phyloP scores from a whole-genome alignment of 1,140 invertebrate genomes.

The Lordiphosa stackelbergi region DNA sequence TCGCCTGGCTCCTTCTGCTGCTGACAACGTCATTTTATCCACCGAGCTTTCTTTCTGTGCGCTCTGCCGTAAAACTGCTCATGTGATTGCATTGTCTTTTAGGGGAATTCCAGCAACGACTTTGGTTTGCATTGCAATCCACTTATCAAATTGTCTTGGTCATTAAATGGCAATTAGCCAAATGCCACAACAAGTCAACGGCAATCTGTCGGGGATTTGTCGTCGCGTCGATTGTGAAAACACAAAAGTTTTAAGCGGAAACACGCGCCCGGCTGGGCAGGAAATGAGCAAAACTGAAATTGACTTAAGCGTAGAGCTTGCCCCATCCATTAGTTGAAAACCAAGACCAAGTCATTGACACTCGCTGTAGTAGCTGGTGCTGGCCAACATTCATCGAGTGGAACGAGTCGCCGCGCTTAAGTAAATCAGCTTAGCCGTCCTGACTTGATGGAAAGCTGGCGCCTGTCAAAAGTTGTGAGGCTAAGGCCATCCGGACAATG shows the following conservation, averaged over 20 bases:
- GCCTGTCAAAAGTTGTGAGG: constrained; percentile 10
- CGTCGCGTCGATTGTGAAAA: neutral
- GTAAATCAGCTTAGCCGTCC: constrained; percentile 13
- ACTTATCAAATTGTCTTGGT: constrained; percentile 14
- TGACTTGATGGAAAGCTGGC: constrained; percentile 1
- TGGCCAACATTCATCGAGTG: constrained; percentile 7
- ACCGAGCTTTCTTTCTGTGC: constrained; percentile 8
- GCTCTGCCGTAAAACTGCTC: constrained; percentile 7
- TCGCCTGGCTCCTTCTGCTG: neutral
- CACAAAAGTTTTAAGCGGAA: constrained; percentile 10
- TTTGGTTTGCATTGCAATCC: constrained; percentile 6
- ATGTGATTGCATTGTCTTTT: constrained; percentile 8
- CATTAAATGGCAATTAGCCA: constrained; percentile 15
- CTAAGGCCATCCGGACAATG: neutral
- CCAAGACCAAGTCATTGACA: constrained; percentile 11
- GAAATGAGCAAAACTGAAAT: constrained; percentile 16
- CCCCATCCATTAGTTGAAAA: constrained; percentile 7
- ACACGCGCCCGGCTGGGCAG: constrained; percentile 10
- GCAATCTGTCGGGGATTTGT: constrained; percentile 10
- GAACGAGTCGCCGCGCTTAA: constrained; percentile 9
- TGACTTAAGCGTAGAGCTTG: constrained; percentile 5
- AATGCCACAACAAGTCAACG: constrained; percentile 6
- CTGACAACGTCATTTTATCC: constrained; percentile 10
- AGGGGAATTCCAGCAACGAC: constrained; percentile 2
- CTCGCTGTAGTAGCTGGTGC: constrained; percentile 1